phyloP scores from a whole-genome alignment of 2,888 invertebrate genomes.

The Caenorhabditis sulstoni region DNA sequence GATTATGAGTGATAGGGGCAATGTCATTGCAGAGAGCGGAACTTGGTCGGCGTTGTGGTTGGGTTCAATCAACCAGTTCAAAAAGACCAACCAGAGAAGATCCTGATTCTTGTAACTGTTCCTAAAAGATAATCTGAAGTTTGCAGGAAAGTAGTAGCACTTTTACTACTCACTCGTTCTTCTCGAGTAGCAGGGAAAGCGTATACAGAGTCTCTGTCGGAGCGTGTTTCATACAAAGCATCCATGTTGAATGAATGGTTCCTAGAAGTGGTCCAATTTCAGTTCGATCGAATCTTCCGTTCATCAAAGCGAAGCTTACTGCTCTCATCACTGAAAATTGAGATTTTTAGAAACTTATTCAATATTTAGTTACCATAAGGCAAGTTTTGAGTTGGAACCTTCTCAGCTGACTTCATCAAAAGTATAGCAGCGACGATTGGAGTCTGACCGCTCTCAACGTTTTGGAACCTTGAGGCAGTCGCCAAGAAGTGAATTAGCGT shows the following conservation, averaged over 20 bases:
- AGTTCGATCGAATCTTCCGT: slow-evolving; percentile 8
- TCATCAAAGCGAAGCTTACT: slow-evolving; percentile 36
- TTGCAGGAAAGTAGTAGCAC: not conserved
- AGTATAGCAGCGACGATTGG: slow-evolving; percentile 20
- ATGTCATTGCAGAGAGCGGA: slow-evolving; percentile 23
- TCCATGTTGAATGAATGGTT: slow-evolving; percentile 6
- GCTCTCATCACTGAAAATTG: slow-evolving; percentile 43
- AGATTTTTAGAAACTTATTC: not conserved
- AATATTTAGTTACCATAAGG: not conserved
- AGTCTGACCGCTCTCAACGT: slow-evolving; percentile 12
- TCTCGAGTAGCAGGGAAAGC: slow-evolving; percentile 27
- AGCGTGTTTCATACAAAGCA: slow-evolving; percentile 29
- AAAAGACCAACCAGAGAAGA: slow-evolving; percentile 17
- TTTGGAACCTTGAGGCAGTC: slow-evolving; percentile 32
- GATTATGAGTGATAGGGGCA: slow-evolving; percentile 19
- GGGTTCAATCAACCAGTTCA: not conserved
- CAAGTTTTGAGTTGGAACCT: not conserved
- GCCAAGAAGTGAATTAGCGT: slow-evolving; percentile 38
- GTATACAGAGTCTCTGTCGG: slow-evolving; percentile 36
- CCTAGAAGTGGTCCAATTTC: slow-evolving; percentile 7
- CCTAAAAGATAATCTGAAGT: slow-evolving; percentile 12
- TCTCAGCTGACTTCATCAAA: slow-evolving; percentile 10
- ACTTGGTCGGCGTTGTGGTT: not conserved
- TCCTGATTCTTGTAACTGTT: slow-evolving; percentile 3
- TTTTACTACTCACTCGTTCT: slow-evolving; percentile 6